Conservation (phyloP, 2,113 vertebrate species). For the Neoarius graeffei region DNA sequence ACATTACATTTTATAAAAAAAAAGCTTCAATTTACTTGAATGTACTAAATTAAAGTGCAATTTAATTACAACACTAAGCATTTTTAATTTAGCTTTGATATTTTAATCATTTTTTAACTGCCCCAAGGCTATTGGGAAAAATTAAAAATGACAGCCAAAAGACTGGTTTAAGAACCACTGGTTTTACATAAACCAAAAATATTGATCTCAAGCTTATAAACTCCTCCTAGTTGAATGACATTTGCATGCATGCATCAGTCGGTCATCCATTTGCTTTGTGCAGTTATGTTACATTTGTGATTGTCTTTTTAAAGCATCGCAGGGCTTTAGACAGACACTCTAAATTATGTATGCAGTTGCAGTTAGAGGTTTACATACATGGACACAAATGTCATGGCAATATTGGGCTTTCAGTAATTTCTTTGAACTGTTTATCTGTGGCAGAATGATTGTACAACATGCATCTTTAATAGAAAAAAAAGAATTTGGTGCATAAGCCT, state of each 20-base stretch:
- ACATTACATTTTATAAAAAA: neutral
- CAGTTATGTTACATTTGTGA: neutral
- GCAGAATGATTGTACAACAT: too few relatives aligned
- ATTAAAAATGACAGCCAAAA: neutral
- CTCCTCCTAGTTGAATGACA: neutral
- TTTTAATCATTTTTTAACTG: neutral
- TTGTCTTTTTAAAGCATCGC: neutral
- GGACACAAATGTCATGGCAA: too few relatives aligned
- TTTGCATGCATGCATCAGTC: neutral
- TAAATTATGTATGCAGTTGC: neutral
- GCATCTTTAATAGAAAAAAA: too few relatives aligned
- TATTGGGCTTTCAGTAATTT: too few relatives aligned
- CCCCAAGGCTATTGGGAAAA: neutral
- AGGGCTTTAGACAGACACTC: neutral
- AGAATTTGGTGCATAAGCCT: too few relatives aligned
- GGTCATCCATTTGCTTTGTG: neutral
- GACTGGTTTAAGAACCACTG: neutral
- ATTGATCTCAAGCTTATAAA: neutral
- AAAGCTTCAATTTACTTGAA: neutral
- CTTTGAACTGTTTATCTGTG: too few relatives aligned
- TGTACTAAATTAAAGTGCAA: neutral
- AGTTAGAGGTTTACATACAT: too few relatives aligned
- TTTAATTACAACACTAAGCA: neutral
- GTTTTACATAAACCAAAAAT: conserved; percentile 2
- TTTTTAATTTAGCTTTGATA: neutral